Evolutionary conservation across 2,888 invertebrate genomes (phyloP).

Genomic region (Drosophila pseudotalamancana): DNA sequence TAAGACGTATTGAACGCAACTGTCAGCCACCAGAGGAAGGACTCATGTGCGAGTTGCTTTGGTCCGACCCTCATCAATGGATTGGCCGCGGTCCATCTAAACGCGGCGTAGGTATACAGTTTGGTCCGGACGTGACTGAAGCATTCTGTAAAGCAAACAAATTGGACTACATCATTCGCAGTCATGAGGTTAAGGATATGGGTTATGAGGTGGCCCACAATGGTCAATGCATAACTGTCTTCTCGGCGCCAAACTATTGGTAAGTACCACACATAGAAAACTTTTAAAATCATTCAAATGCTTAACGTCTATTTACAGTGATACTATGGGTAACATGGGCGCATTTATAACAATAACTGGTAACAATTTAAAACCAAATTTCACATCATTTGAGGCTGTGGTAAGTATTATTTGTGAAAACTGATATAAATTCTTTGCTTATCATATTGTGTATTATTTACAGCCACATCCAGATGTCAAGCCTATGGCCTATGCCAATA

Average conservation of each 20-base stretch:
- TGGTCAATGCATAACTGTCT: conserved; percentile 98
- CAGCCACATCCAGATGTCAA: conserved; percentile 98
- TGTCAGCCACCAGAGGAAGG: conserved; percentile 99
- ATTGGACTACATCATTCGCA: conserved; percentile 96
- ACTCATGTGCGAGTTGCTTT: conserved; percentile 98
- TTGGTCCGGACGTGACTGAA: conserved; percentile 98
- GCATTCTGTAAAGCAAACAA: conserved; percentile 93
- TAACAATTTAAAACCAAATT: conserved; percentile 94
- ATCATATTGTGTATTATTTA: conserved; percentile 43
- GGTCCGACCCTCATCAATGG: conserved; percentile 99
- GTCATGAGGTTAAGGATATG: conserved; percentile 98
- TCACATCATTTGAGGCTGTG: conserved; percentile 96
- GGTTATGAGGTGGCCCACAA: conserved; percentile 98
- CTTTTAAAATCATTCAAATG: background rate
- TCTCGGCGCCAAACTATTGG: conserved; percentile 99
- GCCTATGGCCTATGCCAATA: conserved; percentile 98
- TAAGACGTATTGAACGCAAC: conserved; percentile 94
- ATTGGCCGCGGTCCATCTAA: conserved; percentile 96
- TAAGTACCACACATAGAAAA: conserved; percentile 81
- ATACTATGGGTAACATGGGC: conserved; percentile 99
- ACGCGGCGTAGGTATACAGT: conserved; percentile 98
- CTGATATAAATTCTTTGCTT: background rate
- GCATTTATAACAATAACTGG: conserved; percentile 98
- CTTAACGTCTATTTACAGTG: conserved; percentile 87
- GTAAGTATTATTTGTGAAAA: conserved; percentile 86